phyloP scores from a whole-genome alignment of 2,888 invertebrate species.

The Plusia festucae region DNA sequence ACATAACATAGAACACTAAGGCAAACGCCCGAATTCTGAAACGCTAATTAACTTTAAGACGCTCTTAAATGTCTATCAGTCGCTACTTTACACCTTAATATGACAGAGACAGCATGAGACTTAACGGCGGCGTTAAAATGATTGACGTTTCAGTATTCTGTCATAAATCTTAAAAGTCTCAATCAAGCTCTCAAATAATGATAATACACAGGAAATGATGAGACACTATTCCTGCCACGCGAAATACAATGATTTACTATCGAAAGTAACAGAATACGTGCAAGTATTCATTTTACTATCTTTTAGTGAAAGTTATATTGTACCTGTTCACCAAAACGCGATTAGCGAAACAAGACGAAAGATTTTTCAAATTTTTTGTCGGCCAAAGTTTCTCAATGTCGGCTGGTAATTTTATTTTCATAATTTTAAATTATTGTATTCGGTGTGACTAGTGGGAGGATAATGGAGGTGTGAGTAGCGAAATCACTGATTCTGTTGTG shows the following conservation, averaged over 20 bases:
- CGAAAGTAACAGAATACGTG: slow-evolving; percentile 39
- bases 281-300: slow-evolving; percentile 29
- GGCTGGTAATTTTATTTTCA: slow-evolving; percentile 17
- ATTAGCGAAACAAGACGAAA: slow-evolving; percentile 46
- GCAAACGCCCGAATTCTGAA: too few relatives aligned
- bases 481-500: not conserved
- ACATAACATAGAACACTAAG: too few relatives aligned
- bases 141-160: too few relatives aligned
- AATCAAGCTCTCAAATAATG: not conserved
- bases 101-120: too few relatives aligned
- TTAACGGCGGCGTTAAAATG: too few relatives aligned
- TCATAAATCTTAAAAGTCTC: too few relatives aligned
- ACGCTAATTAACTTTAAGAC: too few relatives aligned
- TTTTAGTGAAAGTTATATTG: slow-evolving; percentile 52
- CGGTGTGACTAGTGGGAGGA: not conserved
- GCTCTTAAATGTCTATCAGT: too few relatives aligned
- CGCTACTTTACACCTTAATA: too few relatives aligned
- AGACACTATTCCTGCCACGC: not conserved
- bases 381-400: slow-evolving; percentile 38
- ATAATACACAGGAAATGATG: not conserved
- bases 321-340: slow-evolving; percentile 30
- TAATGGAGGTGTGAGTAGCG: not conserved
- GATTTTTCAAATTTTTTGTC: slow-evolving; percentile 53
- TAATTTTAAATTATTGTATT: slow-evolving; percentile 16
- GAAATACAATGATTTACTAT: slow-evolving; percentile 28